Conservation (phyloP, 2,113 vertebrate species). For the Platysteira castanea region DNA sequence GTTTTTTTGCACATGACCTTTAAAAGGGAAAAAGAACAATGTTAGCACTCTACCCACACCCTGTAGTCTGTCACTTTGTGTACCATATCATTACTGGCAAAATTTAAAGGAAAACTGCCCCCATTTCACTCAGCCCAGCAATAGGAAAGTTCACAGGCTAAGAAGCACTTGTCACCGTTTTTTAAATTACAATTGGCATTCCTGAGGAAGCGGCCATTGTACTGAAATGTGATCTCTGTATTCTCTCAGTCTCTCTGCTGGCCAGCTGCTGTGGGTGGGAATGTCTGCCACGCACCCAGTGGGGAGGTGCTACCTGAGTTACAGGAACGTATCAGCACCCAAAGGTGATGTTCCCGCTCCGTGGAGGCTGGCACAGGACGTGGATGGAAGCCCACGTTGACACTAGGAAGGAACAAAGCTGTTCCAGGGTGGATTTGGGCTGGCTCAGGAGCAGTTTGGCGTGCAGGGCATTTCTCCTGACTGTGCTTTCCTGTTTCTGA, state of each 20-base stretch:
- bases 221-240: conserved; percentile 50
- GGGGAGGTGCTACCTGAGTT: not conserved
- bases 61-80: conserved; percentile 64
- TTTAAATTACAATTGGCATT: conserved; percentile 60
- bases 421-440: not conserved
- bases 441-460: not conserved
- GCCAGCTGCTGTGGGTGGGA: not conserved
- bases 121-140: conserved; percentile 35
- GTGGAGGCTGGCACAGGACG: accelerated
- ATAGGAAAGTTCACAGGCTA: conserved; percentile 55
- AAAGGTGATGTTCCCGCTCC: accelerated
- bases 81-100: conserved; percentile 44
- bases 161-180: conserved; percentile 51
- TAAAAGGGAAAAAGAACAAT: conserved; percentile 67
- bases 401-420: not conserved
- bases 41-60: conserved; percentile 68
- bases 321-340: not conserved
- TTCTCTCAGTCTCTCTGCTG: not conserved
- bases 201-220: not conserved
- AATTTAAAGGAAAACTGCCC: conserved; percentile 57
- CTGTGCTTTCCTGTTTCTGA: not conserved
- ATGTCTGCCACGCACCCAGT: not conserved
- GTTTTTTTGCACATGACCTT: conserved; percentile 69
- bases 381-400: accelerated
- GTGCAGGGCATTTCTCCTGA: not conserved